Conservation (phyloP, 2,113 vertebrate genomes). For the Canis aureus region DNA sequence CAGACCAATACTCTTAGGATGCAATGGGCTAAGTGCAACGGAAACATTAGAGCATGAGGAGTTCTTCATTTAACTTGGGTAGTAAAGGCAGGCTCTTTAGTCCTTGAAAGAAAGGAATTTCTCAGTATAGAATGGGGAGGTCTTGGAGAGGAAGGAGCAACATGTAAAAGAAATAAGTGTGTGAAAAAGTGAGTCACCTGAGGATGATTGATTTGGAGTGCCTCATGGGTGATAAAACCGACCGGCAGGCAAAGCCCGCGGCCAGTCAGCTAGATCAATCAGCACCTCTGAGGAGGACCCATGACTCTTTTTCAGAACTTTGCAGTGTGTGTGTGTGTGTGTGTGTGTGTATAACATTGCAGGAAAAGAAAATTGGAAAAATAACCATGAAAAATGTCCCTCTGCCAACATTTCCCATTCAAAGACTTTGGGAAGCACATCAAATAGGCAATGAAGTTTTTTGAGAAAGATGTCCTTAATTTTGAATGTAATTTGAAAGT, state of each 20-base stretch:
- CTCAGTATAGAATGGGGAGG: background rate
- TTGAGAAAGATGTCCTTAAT: conserved; percentile 59
- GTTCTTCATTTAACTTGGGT: conserved; percentile 14
- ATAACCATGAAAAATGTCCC: conserved; percentile 60
- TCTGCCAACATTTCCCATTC: conserved; percentile 56
- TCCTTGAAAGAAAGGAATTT: background rate
- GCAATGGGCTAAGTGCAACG: background rate
- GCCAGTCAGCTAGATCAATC: background rate
- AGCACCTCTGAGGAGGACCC: background rate
- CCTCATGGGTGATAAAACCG: background rate
- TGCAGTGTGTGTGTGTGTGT: background rate
- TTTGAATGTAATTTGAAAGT: conserved; percentile 70
- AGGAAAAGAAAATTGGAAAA: conserved; percentile 60
- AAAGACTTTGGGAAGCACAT: conserved; percentile 66
- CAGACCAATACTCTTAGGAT: background rate
- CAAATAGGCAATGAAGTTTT: conserved; percentile 56
- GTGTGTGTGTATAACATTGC: background rate
- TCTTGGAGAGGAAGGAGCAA: background rate
- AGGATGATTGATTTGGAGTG: background rate
- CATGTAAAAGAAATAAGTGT: background rate
- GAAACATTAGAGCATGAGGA: background rate
- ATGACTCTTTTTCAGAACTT: background rate
- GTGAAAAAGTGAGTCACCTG: background rate
- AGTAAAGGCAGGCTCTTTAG: background rate
- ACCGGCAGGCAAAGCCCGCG: background rate